These are phyloP conservation scores for Campopleginae sp. DNA, from an alignment of 2,888 invertebrate species.

Conservation along the genomic window DNA sequence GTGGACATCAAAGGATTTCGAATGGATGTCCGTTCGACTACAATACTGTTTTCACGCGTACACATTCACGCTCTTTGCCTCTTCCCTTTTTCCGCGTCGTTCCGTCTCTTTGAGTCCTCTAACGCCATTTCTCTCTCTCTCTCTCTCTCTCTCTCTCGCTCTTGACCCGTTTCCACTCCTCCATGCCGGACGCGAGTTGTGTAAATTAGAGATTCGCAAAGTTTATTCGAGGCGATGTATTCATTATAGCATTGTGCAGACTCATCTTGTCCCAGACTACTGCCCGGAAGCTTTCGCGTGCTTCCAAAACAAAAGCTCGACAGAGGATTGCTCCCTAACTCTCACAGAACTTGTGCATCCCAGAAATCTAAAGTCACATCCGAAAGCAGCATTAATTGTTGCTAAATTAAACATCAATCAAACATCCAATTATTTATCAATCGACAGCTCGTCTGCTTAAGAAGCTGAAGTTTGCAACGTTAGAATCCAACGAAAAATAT, in stretches of 20 bases:
- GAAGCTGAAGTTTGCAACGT: background rate
- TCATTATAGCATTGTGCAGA: conserved; percentile 40
- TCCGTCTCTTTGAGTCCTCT: background rate
- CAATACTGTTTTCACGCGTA: conserved; percentile 53
- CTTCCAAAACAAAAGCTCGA: background rate
- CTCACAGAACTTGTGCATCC: background rate
- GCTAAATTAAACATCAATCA: background rate
- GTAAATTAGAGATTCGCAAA: conserved; percentile 50
- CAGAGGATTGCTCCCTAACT: background rate
- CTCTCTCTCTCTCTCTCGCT: background rate
- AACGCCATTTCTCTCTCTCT: background rate
- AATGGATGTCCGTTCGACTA: conserved; percentile 44
- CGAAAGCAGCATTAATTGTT: background rate
- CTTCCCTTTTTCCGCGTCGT: conserved; percentile 24
- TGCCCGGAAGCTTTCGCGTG: background rate
- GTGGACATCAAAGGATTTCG: conserved; percentile 61
- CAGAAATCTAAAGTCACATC: background rate
- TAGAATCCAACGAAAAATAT: no score
- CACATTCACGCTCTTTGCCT: conserved; percentile 32
- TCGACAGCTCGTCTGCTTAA: background rate
- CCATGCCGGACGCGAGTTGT: background rate
- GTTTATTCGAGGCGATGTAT: conserved; percentile 51
- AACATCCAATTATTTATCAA: background rate
- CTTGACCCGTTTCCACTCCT: conserved; percentile 2
- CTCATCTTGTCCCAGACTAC: conserved; percentile 24